A percentile compares a stretch with the other conserved stretches of the same genome.
These are phyloP conservation scores for Stigmatopora nigra DNA, from an alignment of 2,113 vertebrate genomes.

Conservation along the genomic window DNA sequence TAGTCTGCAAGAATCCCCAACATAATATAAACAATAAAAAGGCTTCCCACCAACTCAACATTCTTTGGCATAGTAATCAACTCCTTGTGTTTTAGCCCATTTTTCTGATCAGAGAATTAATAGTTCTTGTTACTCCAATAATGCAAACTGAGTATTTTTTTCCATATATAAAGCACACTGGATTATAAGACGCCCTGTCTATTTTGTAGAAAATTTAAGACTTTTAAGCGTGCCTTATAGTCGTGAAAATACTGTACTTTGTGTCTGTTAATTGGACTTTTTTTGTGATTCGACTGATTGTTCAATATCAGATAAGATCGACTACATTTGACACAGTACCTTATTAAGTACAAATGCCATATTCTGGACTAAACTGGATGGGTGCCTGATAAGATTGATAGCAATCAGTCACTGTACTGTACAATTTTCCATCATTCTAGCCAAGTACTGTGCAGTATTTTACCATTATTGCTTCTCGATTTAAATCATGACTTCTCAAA, in stretches of 20 bases:
- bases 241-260: too few relatives aligned
- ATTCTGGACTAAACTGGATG: background rate
- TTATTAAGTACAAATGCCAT: background rate
- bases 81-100: conserved; percentile 22
- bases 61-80: conserved; percentile 31
- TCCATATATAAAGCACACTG: too few relatives aligned
- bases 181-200: too few relatives aligned
- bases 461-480: background rate
- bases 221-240: too few relatives aligned
- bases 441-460: background rate
- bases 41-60: conserved; percentile 14
- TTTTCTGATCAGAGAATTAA: conserved; percentile 9
- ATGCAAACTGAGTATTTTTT: too few relatives aligned
- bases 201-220: too few relatives aligned
- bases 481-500: too few relatives aligned
- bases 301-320: background rate
- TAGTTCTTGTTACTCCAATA: conserved; percentile 7
- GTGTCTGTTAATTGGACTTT: background rate
- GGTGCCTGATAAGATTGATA: background rate
- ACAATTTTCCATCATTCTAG: background rate
- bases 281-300: background rate
- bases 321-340: background rate
- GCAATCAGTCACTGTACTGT: background rate
- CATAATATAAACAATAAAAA: conserved; percentile 37
- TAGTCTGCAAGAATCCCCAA: conserved; percentile 22